Base-by-base conservation (phyloP, 1,140 invertebrate species). In the Eurosta solidaginis region DNA sequence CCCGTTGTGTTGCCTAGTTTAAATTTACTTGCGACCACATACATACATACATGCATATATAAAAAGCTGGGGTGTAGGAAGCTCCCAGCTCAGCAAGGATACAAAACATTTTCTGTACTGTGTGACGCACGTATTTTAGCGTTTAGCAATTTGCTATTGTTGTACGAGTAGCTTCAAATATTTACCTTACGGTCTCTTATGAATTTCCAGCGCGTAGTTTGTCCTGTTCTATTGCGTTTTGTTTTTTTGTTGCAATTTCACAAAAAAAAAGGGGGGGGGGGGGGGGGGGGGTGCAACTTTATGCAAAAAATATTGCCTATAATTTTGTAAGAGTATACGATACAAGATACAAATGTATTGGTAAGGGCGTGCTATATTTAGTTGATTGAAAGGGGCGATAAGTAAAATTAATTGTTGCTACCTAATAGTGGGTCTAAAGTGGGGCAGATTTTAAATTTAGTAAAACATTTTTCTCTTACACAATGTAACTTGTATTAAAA, bases 341-440 rank as follows among this genome's bases (percentile, higher is more conserved):
- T n/a, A n/a, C n/a, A n/a, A n/a, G n/a, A n/a, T n/a, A n/a, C n/a
- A n/a, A n/a, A n/a, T n/a, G n/a, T n/a, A n/a, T n/a, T n/a, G n/a
- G n/a, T n/a, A n/a, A n/a, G n/a, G n/a, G n/a, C n/a, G n/a, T n/a
- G n/a, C 59, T 68, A 40, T 68, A 40, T 40, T 68, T 40, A 40
- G 20, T 10, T 20, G 33, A 40, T 68, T n/a, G n/a, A 20, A 68
- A 10, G 33, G 20, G 33, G 59, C 22, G 33, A 68, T 68, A 68
- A 42, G 33, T 20, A 20, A n/a, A 40, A 40, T 40, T 68, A 40
- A 40, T 36, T 68, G 40, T 40, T 68, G 36, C 40, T 68, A n/a
- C n/a, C n/a, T n/a, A n/a, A n/a, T 20, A 68, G 33, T 68, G n/a
- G 59, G 59, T 36, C 59, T 40, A 68, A 68, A 68, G 59, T 68